These are phyloP conservation scores for Pocillopora damicornis DNA, from an alignment of 64 coral and sea anemone genomes.

Conservation along the genomic window DNA sequence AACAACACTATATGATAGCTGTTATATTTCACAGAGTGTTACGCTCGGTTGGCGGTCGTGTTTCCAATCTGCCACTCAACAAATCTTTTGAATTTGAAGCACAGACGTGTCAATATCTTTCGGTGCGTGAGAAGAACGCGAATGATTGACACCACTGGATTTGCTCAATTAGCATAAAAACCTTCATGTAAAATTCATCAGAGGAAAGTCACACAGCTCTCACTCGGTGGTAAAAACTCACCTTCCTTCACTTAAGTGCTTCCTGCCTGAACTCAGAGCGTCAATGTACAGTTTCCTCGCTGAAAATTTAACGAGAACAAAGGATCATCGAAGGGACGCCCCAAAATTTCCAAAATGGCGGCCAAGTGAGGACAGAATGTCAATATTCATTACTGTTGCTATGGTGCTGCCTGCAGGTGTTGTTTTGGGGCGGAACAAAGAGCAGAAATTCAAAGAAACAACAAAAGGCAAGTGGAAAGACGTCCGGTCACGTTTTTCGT, in stretches of 20 bases:
- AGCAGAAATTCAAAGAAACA: not conserved
- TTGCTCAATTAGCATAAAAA: conserved; percentile 82
- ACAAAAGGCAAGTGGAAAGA: not conserved
- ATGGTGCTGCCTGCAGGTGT: conserved; percentile 92
- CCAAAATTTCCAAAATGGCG: conserved; percentile 85
- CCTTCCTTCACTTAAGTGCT: not conserved
- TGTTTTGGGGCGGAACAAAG: conserved; percentile 54
- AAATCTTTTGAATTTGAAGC: conserved; percentile 63
- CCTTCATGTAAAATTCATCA: conserved; percentile 80
- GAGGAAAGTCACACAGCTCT: conserved; percentile 17
- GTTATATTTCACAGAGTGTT: conserved; percentile 87
- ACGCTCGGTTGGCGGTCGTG: conserved; percentile 99
- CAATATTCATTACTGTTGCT: conserved; percentile 96
- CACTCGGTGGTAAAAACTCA: not conserved
- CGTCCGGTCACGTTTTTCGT: not conserved
- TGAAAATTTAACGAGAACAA: conserved; percentile 14
- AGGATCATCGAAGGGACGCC: conserved; percentile 32
- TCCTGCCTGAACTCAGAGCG: not conserved
- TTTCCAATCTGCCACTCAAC: conserved; percentile 97
- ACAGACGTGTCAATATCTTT: conserved; percentile 98
- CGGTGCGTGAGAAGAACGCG: conserved; percentile 61
- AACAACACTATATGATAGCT: conserved; percentile 71
- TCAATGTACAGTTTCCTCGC: not conserved
- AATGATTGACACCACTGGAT: conserved; percentile 85
- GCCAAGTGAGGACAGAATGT: conserved; percentile 67